phyloP scores from a whole-genome alignment of 2,888 invertebrate species.

The Embidobia sp. region DNA sequence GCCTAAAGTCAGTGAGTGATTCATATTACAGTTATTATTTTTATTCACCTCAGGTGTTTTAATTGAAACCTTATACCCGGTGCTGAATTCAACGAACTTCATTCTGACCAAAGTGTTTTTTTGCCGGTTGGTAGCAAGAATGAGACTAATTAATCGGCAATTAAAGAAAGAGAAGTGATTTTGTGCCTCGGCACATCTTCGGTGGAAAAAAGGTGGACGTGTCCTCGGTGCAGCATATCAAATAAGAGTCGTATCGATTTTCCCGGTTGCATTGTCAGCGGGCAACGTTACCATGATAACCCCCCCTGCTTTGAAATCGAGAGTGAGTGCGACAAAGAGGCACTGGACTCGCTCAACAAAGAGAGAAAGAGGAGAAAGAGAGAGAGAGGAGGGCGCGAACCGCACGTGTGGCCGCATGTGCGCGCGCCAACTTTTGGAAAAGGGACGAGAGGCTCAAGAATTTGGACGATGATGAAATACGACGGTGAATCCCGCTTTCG shows the following conservation, averaged over 20 bases:
- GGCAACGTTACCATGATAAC: conserved; percentile 80
- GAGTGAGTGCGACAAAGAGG: conserved; percentile 54
- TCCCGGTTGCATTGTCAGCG: conserved; percentile 75
- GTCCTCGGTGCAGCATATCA: conserved; percentile 73
- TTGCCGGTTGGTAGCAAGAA: too few species aligned
- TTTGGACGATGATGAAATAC: conserved; percentile 7
- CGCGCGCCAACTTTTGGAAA: conserved; percentile 30
- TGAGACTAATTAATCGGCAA: too few species aligned
- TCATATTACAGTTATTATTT: too few species aligned
- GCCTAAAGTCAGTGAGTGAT: too few species aligned
- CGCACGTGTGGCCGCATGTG: too few species aligned
- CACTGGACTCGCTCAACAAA: not conserved
- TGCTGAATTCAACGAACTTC: too few species aligned
- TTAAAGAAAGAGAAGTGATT: conserved; percentile 8
- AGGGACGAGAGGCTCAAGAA: not conserved
- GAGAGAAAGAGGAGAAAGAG: not conserved
- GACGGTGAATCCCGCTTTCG: too few species aligned
- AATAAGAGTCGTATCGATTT: conserved; percentile 78
- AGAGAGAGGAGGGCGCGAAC: conserved; percentile 4
- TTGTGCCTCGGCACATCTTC: conserved; percentile 9
- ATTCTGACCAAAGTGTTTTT: too few species aligned
- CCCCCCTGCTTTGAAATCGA: conserved; percentile 68
- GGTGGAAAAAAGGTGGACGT: conserved; percentile 67
- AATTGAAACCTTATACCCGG: too few species aligned
- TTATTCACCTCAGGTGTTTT: too few species aligned